Evolutionary conservation across 1,140 invertebrate species (phyloP).

Genomic region (Oscheius sp.): DNA sequence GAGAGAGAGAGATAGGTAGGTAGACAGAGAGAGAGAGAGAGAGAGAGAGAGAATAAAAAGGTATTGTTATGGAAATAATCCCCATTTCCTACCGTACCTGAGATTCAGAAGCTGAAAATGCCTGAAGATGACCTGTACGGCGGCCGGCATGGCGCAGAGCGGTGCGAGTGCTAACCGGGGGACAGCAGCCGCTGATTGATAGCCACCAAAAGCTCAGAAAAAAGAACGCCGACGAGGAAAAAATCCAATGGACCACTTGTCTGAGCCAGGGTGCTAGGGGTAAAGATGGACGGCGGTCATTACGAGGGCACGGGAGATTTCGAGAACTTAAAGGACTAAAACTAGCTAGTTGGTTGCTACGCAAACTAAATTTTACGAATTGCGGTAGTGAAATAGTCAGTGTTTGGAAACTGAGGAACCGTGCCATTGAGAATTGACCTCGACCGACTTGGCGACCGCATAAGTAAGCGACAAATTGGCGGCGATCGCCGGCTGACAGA

Average conservation of each 20-base stretch:
- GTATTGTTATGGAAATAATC: neutral
- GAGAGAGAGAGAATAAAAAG: neutral
- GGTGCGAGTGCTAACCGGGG: neutral
- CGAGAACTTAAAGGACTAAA: no score
- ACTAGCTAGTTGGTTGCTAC: no score
- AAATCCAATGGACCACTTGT: neutral
- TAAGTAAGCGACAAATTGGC: no score
- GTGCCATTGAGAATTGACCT: no score
- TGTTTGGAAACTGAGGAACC: no score
- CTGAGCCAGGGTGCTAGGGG: neutral
- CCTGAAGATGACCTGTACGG: neutral
- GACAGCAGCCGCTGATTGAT: neutral
- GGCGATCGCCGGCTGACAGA: no score
- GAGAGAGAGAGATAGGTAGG: neutral
- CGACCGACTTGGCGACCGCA: no score
- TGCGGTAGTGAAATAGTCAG: no score
- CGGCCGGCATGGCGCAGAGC: neutral
- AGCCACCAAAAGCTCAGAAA: neutral
- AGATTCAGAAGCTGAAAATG: neutral
- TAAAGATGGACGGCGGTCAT: no score
- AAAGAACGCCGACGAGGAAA: neutral
- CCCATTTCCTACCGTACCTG: neutral
- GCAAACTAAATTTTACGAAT: no score
- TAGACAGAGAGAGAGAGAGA: neutral
- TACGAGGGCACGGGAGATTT: no score